Conservation (phyloP, 2,113 vertebrate species). For the Leucopsar rothschildi region DNA sequence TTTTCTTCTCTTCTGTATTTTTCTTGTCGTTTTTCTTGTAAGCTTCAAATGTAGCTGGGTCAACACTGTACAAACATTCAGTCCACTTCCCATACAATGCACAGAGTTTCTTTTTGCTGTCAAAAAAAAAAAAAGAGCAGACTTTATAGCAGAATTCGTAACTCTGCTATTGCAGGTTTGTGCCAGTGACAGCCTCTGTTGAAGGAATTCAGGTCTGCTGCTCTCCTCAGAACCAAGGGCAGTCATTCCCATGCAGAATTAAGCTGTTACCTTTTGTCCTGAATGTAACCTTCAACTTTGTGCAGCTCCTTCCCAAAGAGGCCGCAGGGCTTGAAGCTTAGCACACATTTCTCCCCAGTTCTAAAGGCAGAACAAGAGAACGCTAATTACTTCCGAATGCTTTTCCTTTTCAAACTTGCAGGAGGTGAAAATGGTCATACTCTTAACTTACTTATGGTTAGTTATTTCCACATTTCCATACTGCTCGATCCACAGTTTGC, state of each 20-base stretch:
- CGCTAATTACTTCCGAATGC: not conserved
- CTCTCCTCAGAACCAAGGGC: not conserved
- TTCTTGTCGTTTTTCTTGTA: conserved; percentile 92
- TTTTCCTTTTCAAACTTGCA: not conserved
- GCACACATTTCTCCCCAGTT: conserved; percentile 91
- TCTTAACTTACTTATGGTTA: conserved; percentile 89
- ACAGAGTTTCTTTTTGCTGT: conserved; percentile 94
- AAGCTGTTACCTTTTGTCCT: conserved; percentile 90
- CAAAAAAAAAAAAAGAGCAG: not conserved
- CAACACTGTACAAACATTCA: conserved; percentile 90
- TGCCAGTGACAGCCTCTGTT: not conserved
- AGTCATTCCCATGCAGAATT: not conserved
- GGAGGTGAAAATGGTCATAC: not conserved
- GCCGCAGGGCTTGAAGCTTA: conserved; percentile 94
- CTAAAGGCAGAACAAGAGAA: conserved; percentile 67
- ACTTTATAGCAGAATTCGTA: not conserved
- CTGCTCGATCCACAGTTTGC: conserved; percentile 98
- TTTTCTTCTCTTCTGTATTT: conserved; percentile 88
- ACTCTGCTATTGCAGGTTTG: not conserved
- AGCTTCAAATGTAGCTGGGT: conserved; percentile 82
- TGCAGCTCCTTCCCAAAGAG: conserved; percentile 97
- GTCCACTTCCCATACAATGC: conserved; percentile 98
- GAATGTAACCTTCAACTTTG: conserved; percentile 97
- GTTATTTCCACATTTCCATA: conserved; percentile 95
- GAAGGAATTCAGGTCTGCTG: not conserved